Percentiles rank a stretch among this genome's conserved stretches.
Evolutionary conservation across 2,888 invertebrate genomes (phyloP).

Genomic region (Hydroisotoma schaefferi): DNA sequence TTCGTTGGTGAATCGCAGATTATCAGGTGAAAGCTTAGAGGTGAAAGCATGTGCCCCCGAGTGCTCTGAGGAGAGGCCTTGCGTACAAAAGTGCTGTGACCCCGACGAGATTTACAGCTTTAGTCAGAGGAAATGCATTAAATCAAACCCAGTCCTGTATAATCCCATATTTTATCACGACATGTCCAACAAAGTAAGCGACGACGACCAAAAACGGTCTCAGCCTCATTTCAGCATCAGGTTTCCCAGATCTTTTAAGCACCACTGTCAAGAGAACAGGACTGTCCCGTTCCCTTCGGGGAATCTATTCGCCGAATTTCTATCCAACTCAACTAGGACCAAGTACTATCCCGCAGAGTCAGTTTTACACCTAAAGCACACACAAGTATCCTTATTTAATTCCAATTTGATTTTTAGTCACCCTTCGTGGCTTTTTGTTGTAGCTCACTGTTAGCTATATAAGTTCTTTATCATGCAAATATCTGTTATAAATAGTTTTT

Average conservation of each 20-base stretch:
- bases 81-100: conserved; percentile 31
- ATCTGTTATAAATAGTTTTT: no score
- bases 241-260: conserved; percentile 33
- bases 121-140: conserved; percentile 20
- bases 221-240: conserved; percentile 26
- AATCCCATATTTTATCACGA: conserved; percentile 33
- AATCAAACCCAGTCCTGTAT: conserved; percentile 25
- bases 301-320: conserved; percentile 19
- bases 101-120: conserved; percentile 37
- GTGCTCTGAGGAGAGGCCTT: conserved; percentile 19
- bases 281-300: conserved; percentile 32
- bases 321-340: conserved; percentile 21
- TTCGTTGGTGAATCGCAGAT: conserved; percentile 10
- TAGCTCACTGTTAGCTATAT: no score
- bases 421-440: conserved; percentile 2
- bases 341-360: conserved; percentile 24
- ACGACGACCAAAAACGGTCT: conserved; percentile 11
- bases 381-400: conserved; percentile 7
- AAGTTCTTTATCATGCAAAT: no score
- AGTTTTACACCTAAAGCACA: not conserved
- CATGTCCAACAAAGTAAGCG: conserved; percentile 16
- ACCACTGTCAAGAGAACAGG: conserved; percentile 24
- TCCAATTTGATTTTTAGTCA: conserved; percentile 6
- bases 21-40: conserved; percentile 24
- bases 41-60: conserved; percentile 26